Evolutionary conservation across 2,113 vertebrate genomes (phyloP), one percentile per base, ranked within the genome.

Genomic region (Centrocercus urophasianus): DNA sequence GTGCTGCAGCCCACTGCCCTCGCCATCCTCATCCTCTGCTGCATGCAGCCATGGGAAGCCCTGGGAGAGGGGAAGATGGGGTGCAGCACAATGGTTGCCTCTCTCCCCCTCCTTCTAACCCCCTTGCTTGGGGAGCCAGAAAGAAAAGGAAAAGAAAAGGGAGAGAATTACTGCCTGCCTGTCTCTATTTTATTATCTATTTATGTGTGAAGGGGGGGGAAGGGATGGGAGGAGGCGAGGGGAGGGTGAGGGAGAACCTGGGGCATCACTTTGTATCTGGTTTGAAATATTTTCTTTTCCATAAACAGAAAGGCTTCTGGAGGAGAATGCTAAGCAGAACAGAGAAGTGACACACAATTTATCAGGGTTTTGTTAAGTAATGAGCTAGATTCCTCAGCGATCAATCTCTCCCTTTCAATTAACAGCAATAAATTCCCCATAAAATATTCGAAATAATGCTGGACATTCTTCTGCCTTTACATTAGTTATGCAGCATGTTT

Each of bases 381-480:
- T 92, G 92, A 91, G 86, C 75, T 73, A 70, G 71, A 95, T 90
- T 81, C 65, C 73, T 95, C 74, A 77, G 93, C 84, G 91, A 96
- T 94, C 96, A 96, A 94, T 96, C 96, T 96, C 86, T 91, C 48
- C 43, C 40, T 50, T 94, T 95, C 96, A 93, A 88, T 92, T 96
- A 97, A 95, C 88, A 93, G 94, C 96, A 95, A 92, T 95, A 94
- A 88, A 91, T 90, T 93, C 71, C 93, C 96, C 97, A 96, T 97
- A 90, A 92, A 92, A 93, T 93, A 96, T 95, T 96, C 94, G 65
- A 96, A 96, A 92, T 67, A 95, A 88, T 63, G 79, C 84, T n/a
- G 86, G 88, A 88, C 83, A 96, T 97, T 95, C 56, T 91, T 95
- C 89, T 83, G 38, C 40, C 45, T 89, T 95, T 64, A 52, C 90